phyloP scores from a whole-genome alignment of 2,113 vertebrate species.

The Trichechus manatus region DNA sequence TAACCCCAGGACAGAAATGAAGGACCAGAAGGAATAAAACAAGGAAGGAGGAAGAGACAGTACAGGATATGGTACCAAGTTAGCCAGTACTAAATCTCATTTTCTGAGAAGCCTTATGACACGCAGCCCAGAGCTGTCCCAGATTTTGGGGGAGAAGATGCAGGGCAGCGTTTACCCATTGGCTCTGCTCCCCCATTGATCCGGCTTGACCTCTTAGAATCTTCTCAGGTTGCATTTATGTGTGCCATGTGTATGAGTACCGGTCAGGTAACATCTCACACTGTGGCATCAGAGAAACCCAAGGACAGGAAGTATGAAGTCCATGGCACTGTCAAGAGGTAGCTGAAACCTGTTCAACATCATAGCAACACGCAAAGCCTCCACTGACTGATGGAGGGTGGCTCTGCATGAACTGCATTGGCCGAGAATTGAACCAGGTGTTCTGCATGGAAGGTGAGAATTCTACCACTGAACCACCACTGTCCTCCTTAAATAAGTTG shows the following conservation, averaged over 20 bases:
- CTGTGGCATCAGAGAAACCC: neutral
- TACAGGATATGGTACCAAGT: neutral
- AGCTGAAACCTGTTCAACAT: neutral
- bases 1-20: neutral
- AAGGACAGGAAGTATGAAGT: neutral
- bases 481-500: neutral
- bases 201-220: too few relatives aligned
- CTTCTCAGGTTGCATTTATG: neutral
- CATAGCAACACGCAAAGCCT: neutral
- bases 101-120: neutral
- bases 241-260: neutral
- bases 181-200: neutral
- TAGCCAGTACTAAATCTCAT: neutral
- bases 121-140: neutral
- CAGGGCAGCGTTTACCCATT: neutral
- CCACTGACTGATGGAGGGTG: too few relatives aligned
- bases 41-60: neutral
- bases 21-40: neutral
- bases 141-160: neutral
- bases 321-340: accelerated
- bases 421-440: neutral
- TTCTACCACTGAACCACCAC: neutral
- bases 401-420: too few relatives aligned
- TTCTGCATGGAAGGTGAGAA: neutral
- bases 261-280: too few relatives aligned